Base-by-base conservation (phyloP, 2,888 invertebrate genomes). In the Campoletis raptor region DNA sequence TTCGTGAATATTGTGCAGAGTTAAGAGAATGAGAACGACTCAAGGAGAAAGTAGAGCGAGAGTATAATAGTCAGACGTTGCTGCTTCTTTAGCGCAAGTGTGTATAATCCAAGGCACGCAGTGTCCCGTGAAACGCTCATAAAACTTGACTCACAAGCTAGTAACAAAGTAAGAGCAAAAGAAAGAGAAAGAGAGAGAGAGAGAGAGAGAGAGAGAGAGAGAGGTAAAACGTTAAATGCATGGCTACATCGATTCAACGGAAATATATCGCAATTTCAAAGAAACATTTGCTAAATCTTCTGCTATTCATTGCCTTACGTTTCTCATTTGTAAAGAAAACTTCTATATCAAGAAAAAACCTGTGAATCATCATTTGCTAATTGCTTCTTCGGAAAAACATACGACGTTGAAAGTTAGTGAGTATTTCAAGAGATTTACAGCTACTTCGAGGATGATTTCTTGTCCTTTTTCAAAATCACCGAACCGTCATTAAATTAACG, bases 81-180 rank as follows among this genome's bases (percentile, higher is more conserved):
- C 72, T 40, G 54, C 61, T 81, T 81, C 83, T 83, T 74, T 78
- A 48, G 81, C 81, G 64, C 69, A 64, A 78, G 69, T 78, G 81
- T 84, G 81, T 78, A 84, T 86, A 84, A 86, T 84, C 81, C 78
- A 21, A 36, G 80, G 70, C 54, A 48, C 40, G 77, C 74, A 84
- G 86, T 74, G 83, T 86, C 83, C 67, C 83, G 78, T 83, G 73
- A 84, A 83, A 81, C 48, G 72, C 77, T 83, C 86, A 61, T 83
- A 78, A 81, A 83, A 78, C 61, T 74, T 73, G 45, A 57, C 42
- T 76, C 78, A 70, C 40, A 54, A 64, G 66, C 52, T 24, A 81
- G 40, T 36, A 69, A 79, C 37, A 48, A 30, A 77, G 57, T 57
- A 61, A 54, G 45, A 54, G 61, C 72, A 57, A 18, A 15, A 45